Evolutionary conservation across 2,888 invertebrate genomes (phyloP), one percentile per base, ranked within the genome.

Genomic region (Tromatobia lineatoria): DNA sequence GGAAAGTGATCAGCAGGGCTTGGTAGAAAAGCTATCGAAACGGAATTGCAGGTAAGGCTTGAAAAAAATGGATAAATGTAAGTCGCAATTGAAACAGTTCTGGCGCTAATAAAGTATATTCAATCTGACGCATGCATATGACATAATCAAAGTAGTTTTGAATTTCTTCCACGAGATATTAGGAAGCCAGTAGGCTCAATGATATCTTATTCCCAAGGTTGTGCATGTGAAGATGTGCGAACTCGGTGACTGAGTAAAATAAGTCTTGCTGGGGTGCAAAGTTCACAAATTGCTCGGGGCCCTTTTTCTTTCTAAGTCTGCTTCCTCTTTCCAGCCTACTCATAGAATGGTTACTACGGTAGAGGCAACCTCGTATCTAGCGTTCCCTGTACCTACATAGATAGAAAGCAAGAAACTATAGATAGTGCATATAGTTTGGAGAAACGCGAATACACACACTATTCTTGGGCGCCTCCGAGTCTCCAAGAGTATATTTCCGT

Each of bases 281-380:
- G 73, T 84, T 80, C 47, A 50, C 67, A 84, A 77, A 84, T 78
- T 78, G 78, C 70, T 67, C 42, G 42, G 66, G 69, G 64, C 69
- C 69, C 61, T 20, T 66, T 45, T 71, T 59, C 34, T 82, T 52
- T 23, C 38, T 59, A n/a, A n/a, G 20, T 81, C 70, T 75, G 38
- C 47, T 25, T 38, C 47, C 34, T 18, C 34, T 50, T 64, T 61
- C 50, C 15, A 34, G 57, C 38, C 29, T 42, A 57, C 54, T 69
- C 59, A 45, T 38, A 45, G 70, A 57, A 50, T 69, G 77, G 77
- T 42, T 77, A 42, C 67, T 10, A 34, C 29, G 45, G 47, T 13
- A 42, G 29, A 69, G 57, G 77, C 67, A 13, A 15, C 34, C 50
- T 25, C 45, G 57, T 50, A 15, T 54, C 74, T 50, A 20, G 74